Percentiles rank a stretch among this genome's conserved stretches.
Evolutionary conservation across 2,797 vertebrate species (phyloP).

Genomic region (Loriculus beryllinus): DNA sequence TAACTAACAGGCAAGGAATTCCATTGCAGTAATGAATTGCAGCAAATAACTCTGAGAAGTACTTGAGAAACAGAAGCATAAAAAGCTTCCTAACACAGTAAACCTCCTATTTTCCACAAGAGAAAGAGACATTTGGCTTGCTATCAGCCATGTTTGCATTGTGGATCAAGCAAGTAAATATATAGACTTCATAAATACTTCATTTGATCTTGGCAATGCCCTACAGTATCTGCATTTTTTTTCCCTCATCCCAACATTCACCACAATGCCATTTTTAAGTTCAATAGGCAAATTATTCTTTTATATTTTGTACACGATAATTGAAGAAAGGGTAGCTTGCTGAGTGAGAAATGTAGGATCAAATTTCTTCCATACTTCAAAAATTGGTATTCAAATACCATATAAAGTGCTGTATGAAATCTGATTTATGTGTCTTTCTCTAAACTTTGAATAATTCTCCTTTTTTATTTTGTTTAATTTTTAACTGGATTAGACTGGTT

Average conservation of each 20-base stretch:
- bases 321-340: neutral
- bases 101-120: neutral
- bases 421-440: neutral
- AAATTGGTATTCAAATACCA: neutral
- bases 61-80: neutral
- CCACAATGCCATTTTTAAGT: neutral
- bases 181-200: neutral
- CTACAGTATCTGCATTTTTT: neutral
- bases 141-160: neutral
- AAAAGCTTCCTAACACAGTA: neutral
- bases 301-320: neutral
- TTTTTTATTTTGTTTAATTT: neutral
- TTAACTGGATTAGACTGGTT: neutral
- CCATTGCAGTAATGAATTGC: slow-evolving; percentile 31
- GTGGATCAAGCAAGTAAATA: neutral
- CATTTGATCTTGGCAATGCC: neutral
- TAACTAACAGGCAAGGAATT: slow-evolving; percentile 34
- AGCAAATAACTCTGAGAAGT: slow-evolving; percentile 41
- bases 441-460: neutral
- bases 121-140: neutral
- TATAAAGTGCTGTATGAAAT: neutral
- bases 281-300: neutral
- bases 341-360: neutral
- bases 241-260: neutral
- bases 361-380: neutral